phyloP scores from a whole-genome alignment of 53 echinoderm and acorn worm species.

The Zoroaster sp. region DNA sequence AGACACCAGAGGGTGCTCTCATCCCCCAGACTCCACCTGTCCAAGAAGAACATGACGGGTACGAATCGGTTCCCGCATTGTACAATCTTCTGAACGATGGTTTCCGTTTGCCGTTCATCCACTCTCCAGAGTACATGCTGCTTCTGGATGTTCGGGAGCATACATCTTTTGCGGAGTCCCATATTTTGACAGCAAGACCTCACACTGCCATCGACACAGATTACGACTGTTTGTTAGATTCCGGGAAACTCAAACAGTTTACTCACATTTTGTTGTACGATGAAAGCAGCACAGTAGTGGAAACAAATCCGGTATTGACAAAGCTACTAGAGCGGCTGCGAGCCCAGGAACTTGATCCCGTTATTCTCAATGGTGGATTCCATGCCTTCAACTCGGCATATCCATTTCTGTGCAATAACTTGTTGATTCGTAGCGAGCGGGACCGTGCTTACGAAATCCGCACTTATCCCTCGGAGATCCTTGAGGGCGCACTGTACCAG shows the following conservation, averaged over 20 bases:
- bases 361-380: slow-evolving; percentile 75
- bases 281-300: slow-evolving; percentile 44
- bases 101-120: slow-evolving; percentile 68
- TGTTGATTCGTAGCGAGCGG: slow-evolving; percentile 65
- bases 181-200: slow-evolving; percentile 76
- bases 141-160: slow-evolving; percentile 74
- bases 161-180: slow-evolving; percentile 7
- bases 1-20: slow-evolving; percentile 20
- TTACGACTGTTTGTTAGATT: slow-evolving; percentile 62
- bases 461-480: slow-evolving; percentile 80
- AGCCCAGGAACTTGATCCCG: slow-evolving; percentile 59
- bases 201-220: slow-evolving; percentile 84
- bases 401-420: slow-evolving; percentile 76
- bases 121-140: slow-evolving; percentile 70
- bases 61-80: slow-evolving; percentile 63
- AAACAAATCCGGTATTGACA: background rate
- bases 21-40: slow-evolving; percentile 15
- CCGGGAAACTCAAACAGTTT: slow-evolving; percentile 66
- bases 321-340: slow-evolving; percentile 36
- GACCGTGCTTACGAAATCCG: slow-evolving; percentile 63
- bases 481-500: slow-evolving; percentile 80
- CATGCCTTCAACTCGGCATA: slow-evolving; percentile 47
- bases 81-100: slow-evolving; percentile 83
- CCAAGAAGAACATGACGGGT: slow-evolving; percentile 55
- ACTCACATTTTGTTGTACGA: slow-evolving; percentile 80